phyloP scores from a whole-genome alignment of 2,113 vertebrate genomes.

The Bubalus kerabau region DNA sequence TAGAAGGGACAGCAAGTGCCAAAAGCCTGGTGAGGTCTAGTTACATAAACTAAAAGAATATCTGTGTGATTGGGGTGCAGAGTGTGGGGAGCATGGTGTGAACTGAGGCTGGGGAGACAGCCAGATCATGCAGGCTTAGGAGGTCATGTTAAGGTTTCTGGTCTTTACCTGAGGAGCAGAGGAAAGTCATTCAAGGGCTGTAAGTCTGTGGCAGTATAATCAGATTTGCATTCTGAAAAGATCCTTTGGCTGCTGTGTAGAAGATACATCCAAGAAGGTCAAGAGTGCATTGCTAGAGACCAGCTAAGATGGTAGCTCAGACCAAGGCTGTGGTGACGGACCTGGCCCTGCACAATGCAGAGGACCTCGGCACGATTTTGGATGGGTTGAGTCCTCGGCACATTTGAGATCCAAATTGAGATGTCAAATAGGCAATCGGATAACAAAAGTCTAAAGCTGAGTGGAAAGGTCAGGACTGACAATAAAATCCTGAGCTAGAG shows the following conservation, averaged over 20 bases:
- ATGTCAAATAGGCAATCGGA: not conserved
- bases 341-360: rapidly evolving
- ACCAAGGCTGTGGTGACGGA: not conserved
- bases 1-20: not conserved
- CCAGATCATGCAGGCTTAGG: rapidly evolving
- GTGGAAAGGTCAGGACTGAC: not conserved
- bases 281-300: not conserved
- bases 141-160: not conserved
- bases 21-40: not conserved
- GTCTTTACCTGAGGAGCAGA: not conserved
- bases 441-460: not conserved
- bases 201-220: not conserved
- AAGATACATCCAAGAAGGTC: not conserved
- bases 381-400: not conserved
- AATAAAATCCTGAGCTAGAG: not conserved
- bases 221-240: not conserved
- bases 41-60: not conserved
- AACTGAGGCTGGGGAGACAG: not conserved
- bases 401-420: not conserved
- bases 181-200: not conserved
- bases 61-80: too few relatives aligned
- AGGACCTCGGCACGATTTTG: not conserved
- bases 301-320: not conserved
- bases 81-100: rapidly evolving
- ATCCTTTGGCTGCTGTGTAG: not conserved